Conservation (phyloP, 2,113 vertebrate genomes). For the Aramus guarauna region DNA sequence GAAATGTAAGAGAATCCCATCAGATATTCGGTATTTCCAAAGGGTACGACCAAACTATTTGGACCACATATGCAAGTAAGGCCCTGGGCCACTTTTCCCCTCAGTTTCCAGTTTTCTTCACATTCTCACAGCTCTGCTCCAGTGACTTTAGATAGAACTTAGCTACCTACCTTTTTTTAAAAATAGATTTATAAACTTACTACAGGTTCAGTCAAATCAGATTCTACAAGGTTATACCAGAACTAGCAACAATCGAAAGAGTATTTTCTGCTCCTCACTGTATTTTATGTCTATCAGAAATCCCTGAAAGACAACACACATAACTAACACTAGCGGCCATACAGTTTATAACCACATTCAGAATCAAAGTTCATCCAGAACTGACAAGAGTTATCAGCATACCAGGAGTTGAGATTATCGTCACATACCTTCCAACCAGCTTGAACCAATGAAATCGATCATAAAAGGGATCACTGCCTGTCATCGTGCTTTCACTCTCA, state of each 20-base stretch:
- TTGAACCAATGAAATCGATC: conserved; percentile 99
- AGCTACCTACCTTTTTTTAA: not conserved
- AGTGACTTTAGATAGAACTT: not conserved
- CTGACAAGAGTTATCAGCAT: not conserved
- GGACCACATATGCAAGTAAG: not conserved
- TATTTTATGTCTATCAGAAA: not conserved
- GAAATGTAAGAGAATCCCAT: not conserved
- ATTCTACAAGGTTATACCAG: not conserved
- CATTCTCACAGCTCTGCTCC: not conserved
- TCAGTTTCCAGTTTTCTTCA: not conserved
- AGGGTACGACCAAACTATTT: not conserved
- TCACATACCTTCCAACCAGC: conserved; percentile 90
- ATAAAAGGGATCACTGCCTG: conserved; percentile 95
- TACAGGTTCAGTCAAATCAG: not conserved
- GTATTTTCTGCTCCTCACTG: not conserved
- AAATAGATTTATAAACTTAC: not conserved
- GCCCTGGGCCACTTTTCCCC: not conserved
- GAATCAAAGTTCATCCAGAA: not conserved
- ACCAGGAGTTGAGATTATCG: not conserved
- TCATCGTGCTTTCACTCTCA: conserved; percentile 82
- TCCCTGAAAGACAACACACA: not conserved
- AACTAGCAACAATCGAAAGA: not conserved
- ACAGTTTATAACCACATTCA: not conserved
- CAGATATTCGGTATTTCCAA: not conserved
- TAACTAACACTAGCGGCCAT: not conserved